A percentile compares a stretch with the other conserved stretches of the same genome.
phyloP scores from a whole-genome alignment of 23 tunicate genomes.

The Pegea sp. region DNA sequence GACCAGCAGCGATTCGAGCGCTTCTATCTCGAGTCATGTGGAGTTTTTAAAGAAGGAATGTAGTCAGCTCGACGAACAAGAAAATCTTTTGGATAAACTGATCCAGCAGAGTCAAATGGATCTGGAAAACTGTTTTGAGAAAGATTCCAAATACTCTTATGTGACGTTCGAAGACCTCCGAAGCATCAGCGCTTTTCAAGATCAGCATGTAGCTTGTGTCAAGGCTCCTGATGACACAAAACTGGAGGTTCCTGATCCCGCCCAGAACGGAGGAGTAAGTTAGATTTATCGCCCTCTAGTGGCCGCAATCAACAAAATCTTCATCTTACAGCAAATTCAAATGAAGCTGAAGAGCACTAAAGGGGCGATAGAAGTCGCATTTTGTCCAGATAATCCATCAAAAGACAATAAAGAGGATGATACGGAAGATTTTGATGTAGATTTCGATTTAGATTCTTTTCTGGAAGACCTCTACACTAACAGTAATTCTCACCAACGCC shows the following conservation, averaged over 20 bases:
- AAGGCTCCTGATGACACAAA: conserved; percentile 94
- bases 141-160: conserved; percentile 81
- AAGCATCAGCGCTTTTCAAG: conserved; percentile 34
- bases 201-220: conserved; percentile 75
- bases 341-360: conserved; percentile 74
- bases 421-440: no score
- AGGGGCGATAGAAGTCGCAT: conserved; percentile 76
- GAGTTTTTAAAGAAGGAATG: no score
- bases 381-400: conserved; percentile 98
- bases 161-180: conserved; percentile 76
- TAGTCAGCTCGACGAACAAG: no score
- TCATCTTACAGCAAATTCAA: conserved; percentile 81
- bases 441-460: no score
- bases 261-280: conserved; percentile 15
- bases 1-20: no score
- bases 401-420: no score
- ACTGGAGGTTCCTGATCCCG: conserved; percentile 86
- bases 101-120: conserved; percentile 49
- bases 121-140: conserved; percentile 40
- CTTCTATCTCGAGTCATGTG: no score
- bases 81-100: conserved; percentile 27
- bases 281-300: not conserved
- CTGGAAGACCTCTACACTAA: conserved; percentile 19
- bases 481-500: no score
- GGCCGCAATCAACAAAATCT: not conserved